Evolutionary conservation across 1,140 invertebrate species (phyloP), one percentile per base, ranked within the genome.

Genomic region (Habropoda laboriosa): DNA sequence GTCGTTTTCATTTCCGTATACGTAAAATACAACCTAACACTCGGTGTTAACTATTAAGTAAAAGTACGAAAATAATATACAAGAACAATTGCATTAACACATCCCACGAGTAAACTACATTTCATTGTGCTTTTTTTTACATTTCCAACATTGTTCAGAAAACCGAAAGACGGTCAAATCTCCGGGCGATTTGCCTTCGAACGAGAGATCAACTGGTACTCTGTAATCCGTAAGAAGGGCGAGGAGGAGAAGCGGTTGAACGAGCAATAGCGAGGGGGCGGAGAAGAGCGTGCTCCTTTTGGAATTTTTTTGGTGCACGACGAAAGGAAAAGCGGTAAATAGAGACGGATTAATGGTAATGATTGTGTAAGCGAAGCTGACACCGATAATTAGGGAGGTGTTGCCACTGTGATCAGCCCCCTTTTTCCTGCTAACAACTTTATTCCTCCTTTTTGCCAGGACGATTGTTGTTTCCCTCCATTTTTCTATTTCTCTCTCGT

Each of bases 281-380:
- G 27, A 42, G 24, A 18, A 38, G 47, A 7, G 3, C 32, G 1
- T 7, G 21, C 2, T 55, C 21, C 8, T 72, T 61, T 47, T 35
- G 24, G 40, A 60, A 73, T 74, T 74, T 63, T 73, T 24, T 47
- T 53, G 47, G 10, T 42, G 21, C 49, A n/a, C 16, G 30, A 7
- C 38, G 73, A 75, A 70, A 70, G 38, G 30, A 64, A 77, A 55
- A 60, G 51, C 10, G 12, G 53, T n/a, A 55, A 58, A 77, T n/a
- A 57, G 42, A 27, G 38, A 16, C 13, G 45, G 40, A 16, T 21
- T n/a, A 49, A 58, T 42, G 32, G 38, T 73, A 60, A 63, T 53
- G 60, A 55, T 38, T 18, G 38, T 55, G 12, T 3, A 8, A 63
- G 21, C 21, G 45, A 51, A 18, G 3, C 21, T 47, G 30, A 3